A percentile compares a stretch with the other conserved stretches of the same genome.
phyloP scores from a whole-genome alignment of 1,140 invertebrate genomes.

The Bombus picipes region DNA sequence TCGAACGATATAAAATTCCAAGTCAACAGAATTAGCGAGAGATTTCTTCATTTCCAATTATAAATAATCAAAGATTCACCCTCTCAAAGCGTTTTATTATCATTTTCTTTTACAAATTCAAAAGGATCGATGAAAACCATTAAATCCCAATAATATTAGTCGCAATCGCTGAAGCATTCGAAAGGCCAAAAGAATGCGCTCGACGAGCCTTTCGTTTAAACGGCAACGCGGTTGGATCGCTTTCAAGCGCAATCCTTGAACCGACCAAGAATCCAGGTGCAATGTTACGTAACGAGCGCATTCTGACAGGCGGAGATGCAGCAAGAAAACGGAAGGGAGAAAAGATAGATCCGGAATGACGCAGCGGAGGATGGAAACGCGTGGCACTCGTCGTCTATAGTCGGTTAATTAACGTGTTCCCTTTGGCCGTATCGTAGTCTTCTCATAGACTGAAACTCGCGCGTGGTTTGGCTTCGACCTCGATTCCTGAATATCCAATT shows the following conservation, averaged over 20 bases:
- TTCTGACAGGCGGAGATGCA: neutral
- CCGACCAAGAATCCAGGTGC: neutral
- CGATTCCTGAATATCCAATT: slow-evolving; percentile 53
- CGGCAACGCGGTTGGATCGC: neutral
- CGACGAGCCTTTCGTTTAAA: neutral
- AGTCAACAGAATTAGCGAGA: neutral
- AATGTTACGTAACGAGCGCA: slow-evolving; percentile 21
- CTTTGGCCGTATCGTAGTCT: slow-evolving; percentile 7
- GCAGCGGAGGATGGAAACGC: slow-evolving; percentile 7
- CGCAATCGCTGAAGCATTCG: too few relatives aligned
- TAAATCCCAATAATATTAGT: neutral
- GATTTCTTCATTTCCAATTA: neutral
- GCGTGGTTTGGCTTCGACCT: slow-evolving; percentile 44
- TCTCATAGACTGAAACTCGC: slow-evolving; percentile 26
- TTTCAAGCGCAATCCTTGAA: neutral
- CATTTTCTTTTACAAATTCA: neutral
- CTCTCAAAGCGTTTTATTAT: neutral
- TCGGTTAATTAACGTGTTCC: slow-evolving; percentile 44
- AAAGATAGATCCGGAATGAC: neutral
- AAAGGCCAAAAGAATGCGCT: too few relatives aligned
- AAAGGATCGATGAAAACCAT: neutral
- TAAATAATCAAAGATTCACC: neutral
- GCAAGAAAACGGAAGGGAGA: slow-evolving; percentile 1
- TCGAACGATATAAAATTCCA: neutral
- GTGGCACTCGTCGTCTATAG: slow-evolving; percentile 21